Conservation (phyloP, 2,113 vertebrate species). For the Zootoca vivipara region DNA sequence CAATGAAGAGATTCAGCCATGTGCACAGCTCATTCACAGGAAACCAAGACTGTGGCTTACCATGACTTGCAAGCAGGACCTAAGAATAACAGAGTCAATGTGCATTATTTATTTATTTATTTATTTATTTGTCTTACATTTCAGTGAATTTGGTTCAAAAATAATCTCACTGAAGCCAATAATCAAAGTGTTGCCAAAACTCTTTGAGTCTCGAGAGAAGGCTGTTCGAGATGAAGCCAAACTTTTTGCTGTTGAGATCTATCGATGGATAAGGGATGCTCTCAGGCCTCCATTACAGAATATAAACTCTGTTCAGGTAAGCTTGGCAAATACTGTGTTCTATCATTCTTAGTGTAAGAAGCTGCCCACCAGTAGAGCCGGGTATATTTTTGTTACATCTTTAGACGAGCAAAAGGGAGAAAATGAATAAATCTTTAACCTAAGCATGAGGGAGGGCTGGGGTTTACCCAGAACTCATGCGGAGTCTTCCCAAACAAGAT, state of each 20-base stretch:
- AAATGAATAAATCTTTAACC: not conserved
- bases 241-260: constrained; percentile 92
- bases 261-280: constrained; percentile 96
- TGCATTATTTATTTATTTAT: not conserved
- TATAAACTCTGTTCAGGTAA: constrained; percentile 96
- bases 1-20: too few species aligned
- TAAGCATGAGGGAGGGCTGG: not conserved
- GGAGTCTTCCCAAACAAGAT: not conserved
- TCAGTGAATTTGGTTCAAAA: constrained; percentile 97
- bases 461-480: not conserved
- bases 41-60: not conserved
- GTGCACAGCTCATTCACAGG: too few species aligned
- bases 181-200: constrained; percentile 95
- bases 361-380: not conserved
- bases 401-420: not conserved
- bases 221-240: constrained; percentile 96
- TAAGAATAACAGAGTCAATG: not conserved
- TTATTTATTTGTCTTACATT: constrained; percentile 44
- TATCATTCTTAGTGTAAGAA: not conserved
- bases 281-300: constrained; percentile 89
- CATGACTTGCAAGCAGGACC: not conserved
- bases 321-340: not conserved
- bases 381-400: not conserved
- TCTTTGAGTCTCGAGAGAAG: constrained; percentile 98
- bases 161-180: constrained; percentile 96